A percentile compares a stretch with the other conserved stretches of the same genome.
Evolutionary conservation across 2,888 invertebrate genomes (phyloP).

Genomic region (Lacanobia wlatinum): DNA sequence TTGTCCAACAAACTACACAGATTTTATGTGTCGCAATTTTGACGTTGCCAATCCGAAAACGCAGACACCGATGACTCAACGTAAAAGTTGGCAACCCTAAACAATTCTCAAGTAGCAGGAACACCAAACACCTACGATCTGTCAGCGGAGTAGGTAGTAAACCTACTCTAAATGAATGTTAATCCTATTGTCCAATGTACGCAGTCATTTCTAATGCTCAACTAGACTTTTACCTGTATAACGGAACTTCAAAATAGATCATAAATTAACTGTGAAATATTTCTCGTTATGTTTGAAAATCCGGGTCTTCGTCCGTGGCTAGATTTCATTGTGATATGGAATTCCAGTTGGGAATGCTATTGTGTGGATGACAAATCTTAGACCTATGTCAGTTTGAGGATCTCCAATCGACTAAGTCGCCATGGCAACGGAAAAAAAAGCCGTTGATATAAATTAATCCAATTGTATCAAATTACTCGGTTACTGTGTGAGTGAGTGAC

Average conservation of each 20-base stretch:
- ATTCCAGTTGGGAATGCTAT: conserved; percentile 9
- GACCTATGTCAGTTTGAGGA: too few species aligned
- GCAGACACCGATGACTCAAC: neutral
- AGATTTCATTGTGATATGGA: conserved; percentile 14
- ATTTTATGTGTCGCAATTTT: neutral
- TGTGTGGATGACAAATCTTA: neutral
- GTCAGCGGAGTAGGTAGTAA: conserved; percentile 50
- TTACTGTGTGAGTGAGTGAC: too few species aligned
- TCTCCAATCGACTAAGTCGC: too few species aligned
- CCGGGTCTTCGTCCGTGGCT: conserved; percentile 5
- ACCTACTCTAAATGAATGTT: conserved; percentile 55
- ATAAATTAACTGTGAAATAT: conserved; percentile 23
- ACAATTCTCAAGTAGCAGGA: conserved; percentile 37
- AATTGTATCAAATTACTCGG: too few species aligned
- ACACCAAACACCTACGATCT: conserved; percentile 58
- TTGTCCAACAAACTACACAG: neutral
- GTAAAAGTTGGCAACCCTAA: conserved; percentile 41
- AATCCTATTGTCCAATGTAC: conserved; percentile 45
- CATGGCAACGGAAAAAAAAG: too few species aligned
- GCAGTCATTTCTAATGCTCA: conserved; percentile 20
- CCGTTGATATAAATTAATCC: too few species aligned
- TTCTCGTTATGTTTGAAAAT: conserved; percentile 16
- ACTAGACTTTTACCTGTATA: conserved; percentile 23
- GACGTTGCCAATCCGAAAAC: neutral
- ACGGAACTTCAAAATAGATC: conserved; percentile 27